These are phyloP conservation scores for Carposina sasakii DNA, from an alignment of 1,140 invertebrate species.

Conservation along the genomic window DNA sequence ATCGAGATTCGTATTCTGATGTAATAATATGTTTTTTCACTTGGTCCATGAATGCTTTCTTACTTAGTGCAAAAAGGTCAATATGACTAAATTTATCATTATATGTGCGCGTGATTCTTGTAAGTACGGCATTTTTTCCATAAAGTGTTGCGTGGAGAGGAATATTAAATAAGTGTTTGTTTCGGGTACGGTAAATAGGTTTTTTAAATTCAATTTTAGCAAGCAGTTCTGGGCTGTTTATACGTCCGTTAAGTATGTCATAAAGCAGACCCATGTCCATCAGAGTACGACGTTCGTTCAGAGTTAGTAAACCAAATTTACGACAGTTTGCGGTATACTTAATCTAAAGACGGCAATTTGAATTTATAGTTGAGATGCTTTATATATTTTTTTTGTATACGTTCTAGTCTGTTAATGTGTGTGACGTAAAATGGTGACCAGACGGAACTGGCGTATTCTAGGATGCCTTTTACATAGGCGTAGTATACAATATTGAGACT, in stretches of 20 bases:
- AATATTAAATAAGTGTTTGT: background rate
- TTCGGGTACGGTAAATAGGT: background rate
- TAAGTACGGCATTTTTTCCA: background rate
- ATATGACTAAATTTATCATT: background rate
- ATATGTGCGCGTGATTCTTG: background rate
- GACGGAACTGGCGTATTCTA: conserved; percentile 2
- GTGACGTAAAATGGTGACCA: background rate
- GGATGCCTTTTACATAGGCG: background rate
- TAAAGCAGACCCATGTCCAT: conserved; percentile 4
- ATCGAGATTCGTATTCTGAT: too few species aligned
- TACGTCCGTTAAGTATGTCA: conserved; percentile 1
- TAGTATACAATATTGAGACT: background rate
- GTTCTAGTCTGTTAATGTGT: background rate
- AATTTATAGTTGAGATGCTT: conserved; percentile 4
- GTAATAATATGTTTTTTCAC: too few species aligned
- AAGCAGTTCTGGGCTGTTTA: conserved; percentile 3
- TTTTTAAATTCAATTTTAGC: background rate
- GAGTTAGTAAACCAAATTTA: background rate
- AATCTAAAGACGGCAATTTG: background rate
- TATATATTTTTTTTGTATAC: conserved; percentile 5
- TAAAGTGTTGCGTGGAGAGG: background rate
- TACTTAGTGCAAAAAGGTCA: background rate
- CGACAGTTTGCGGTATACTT: background rate
- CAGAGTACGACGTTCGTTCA: background rate
- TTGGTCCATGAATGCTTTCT: background rate